Percentiles rank a stretch among this genome's conserved stretches.
phyloP scores from a whole-genome alignment of 53 echinoderm and acorn worm species.

The Echinarachnius parma region DNA sequence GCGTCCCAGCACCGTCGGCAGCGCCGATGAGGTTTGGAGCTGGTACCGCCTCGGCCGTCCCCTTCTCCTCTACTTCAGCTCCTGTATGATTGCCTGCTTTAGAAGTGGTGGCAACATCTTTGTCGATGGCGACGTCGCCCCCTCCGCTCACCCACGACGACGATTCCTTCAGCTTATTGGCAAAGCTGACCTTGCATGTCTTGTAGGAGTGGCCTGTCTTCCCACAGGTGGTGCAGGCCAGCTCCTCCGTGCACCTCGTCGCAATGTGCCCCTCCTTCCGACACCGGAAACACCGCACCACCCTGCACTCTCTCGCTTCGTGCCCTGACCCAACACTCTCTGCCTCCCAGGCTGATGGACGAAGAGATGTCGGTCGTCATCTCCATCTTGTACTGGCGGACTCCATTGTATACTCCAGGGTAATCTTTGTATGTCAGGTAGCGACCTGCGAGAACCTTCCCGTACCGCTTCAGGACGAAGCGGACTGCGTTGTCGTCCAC shows the following conservation, averaged over 20 bases:
- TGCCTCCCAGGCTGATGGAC: slow-evolving; percentile 20
- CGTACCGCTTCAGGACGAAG: slow-evolving; percentile 4
- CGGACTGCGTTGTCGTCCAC: slow-evolving; percentile 29
- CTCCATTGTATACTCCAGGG: slow-evolving; percentile 39
- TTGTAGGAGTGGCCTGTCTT: background rate
- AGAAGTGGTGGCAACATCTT: no score
- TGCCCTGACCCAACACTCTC: slow-evolving; percentile 40
- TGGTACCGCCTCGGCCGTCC: no score
- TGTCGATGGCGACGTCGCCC: no score
- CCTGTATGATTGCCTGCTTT: no score
- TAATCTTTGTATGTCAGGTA: background rate
- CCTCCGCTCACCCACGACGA: no score
- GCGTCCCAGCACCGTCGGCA: no score
- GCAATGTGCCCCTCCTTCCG: slow-evolving; percentile 20
- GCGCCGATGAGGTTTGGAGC: no score
- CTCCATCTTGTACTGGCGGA: slow-evolving; percentile 39
- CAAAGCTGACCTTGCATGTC: no score
- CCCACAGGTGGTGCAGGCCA: slow-evolving; percentile 1
- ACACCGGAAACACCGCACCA: slow-evolving; percentile 14
- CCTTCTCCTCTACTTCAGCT: no score
- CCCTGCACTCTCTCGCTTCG: slow-evolving; percentile 17
- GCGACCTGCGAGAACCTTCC: slow-evolving; percentile 11
- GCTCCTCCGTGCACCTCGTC: background rate
- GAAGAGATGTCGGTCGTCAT: slow-evolving; percentile 28
- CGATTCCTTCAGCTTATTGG: no score